phyloP scores from a whole-genome alignment of 2,888 invertebrate genomes.

The Cataglyphis cursor region DNA sequence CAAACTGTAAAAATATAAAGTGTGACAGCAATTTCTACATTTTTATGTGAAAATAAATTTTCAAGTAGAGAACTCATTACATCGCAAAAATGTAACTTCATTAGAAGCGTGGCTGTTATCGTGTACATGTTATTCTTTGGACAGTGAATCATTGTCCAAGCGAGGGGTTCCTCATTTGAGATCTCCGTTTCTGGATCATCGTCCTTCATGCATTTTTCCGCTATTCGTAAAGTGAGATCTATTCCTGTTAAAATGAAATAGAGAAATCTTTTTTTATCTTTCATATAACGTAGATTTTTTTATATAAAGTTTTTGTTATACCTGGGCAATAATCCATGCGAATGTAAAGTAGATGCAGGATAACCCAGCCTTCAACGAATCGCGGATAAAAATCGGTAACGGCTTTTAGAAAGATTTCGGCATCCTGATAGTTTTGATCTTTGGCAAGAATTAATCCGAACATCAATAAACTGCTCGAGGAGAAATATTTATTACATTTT shows the following conservation, averaged over 20 bases:
- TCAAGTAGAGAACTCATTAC: slow-evolving; percentile 61
- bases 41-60: background rate
- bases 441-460: slow-evolving; percentile 75
- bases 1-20: slow-evolving; percentile 71
- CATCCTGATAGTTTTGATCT: slow-evolving; percentile 70
- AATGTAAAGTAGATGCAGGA: slow-evolving; percentile 79
- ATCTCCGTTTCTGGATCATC: slow-evolving; percentile 55
- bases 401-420: slow-evolving; percentile 77
- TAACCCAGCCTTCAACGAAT: slow-evolving; percentile 79
- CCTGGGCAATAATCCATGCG: slow-evolving; percentile 79
- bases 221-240: slow-evolving; percentile 75
- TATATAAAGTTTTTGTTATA: slow-evolving; percentile 35
- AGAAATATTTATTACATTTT: background rate
- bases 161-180: slow-evolving; percentile 73
- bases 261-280: background rate
- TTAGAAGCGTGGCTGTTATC: slow-evolving; percentile 70
- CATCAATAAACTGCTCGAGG: slow-evolving; percentile 75
- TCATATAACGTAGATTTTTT: background rate
- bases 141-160: slow-evolving; percentile 77
- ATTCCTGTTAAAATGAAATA: slow-evolving; percentile 68
- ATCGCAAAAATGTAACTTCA: slow-evolving; percentile 78
- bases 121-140: slow-evolving; percentile 71
- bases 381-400: slow-evolving; percentile 77
- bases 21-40: background rate
- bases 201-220: slow-evolving; percentile 77